Percentiles rank a stretch among this genome's conserved stretches.
Evolutionary conservation across 2,797 vertebrate genomes (phyloP).

Genomic region (Lepilemur septentrionalis): DNA sequence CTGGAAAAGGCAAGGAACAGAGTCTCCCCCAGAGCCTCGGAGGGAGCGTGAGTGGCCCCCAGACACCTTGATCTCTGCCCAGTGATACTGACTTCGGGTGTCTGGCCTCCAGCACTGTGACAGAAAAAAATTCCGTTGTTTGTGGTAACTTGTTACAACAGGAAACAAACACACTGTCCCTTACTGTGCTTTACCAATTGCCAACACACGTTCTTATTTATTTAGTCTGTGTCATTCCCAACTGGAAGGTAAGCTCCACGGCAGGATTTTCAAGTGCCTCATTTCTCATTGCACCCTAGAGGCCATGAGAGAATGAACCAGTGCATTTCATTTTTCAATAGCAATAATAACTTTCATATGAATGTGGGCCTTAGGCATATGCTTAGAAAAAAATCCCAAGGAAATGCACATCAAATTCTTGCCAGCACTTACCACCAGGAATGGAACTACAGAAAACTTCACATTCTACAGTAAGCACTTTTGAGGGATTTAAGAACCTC

Average conservation of each 20-base stretch:
- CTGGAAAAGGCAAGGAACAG: background rate
- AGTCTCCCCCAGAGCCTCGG: background rate
- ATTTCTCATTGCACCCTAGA: no score
- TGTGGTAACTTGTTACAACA: no score
- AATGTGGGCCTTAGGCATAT: background rate
- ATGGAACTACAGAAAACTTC: background rate
- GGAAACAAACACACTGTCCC: background rate
- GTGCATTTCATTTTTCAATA: background rate
- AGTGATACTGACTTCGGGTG: background rate
- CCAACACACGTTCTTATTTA: accelerated
- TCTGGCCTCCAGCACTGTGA: background rate
- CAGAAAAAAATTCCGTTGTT: background rate
- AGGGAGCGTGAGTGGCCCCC: accelerated
- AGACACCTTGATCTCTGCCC: background rate
- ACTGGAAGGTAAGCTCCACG: background rate
- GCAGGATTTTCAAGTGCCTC: background rate
- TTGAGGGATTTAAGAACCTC: background rate
- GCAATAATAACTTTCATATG: background rate
- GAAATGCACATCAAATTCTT: background rate
- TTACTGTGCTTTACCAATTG: background rate
- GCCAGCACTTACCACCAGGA: background rate
- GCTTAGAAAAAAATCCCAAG: background rate
- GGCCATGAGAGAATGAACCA: background rate
- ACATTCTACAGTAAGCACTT: background rate
- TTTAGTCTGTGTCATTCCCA: background rate